phyloP scores from a whole-genome alignment of 30 jellyfish, hydroid and myxozoan genomes.

The Hydractinia symbiolongicarpus region DNA sequence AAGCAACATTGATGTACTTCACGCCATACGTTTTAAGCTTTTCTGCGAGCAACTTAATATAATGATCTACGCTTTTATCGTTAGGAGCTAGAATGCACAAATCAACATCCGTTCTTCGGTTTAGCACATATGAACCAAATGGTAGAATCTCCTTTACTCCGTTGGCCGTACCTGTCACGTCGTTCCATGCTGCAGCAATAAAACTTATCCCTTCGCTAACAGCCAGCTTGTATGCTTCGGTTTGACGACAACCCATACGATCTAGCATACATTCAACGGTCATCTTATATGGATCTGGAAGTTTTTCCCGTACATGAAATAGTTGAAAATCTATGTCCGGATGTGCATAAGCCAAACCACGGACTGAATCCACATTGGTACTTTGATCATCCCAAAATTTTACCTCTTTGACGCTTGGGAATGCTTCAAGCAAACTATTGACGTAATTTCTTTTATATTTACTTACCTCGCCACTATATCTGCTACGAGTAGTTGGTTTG shows the following conservation, averaged over 20 bases:
- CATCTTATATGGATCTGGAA: conserved; percentile 13
- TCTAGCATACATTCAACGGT: conserved; percentile 25
- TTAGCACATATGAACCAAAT: conserved; percentile 82
- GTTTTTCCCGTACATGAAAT: conserved; percentile 39
- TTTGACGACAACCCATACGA: conserved; percentile 46
- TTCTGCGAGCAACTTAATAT: conserved; percentile 47
- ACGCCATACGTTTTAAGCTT: conserved; percentile 61
- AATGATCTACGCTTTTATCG: conserved; percentile 32
- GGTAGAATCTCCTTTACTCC: conserved; percentile 29
- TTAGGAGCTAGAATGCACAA: conserved; percentile 75
- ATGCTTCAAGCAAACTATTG: conserved; percentile 39
- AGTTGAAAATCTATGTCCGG: conserved; percentile 48
- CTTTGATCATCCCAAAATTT: conserved; percentile 93
- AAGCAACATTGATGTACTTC: conserved; percentile 57
- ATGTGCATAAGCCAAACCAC: conserved; percentile 30
- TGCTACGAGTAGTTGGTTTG: conserved; percentile 46
- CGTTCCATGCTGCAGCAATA: conserved; percentile 55
- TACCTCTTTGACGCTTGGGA: conserved; percentile 47
- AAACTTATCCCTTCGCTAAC: conserved; percentile 47
- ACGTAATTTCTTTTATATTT: conserved; percentile 49
- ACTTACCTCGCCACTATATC: conserved; percentile 35
- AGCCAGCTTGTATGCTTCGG: conserved; percentile 30
- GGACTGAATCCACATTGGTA: conserved; percentile 59
- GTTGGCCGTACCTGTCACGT: conserved; percentile 9
- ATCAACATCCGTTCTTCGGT: conserved; percentile 75